Percentiles rank a stretch among this genome's conserved stretches.
Conservation (phyloP, 2,888 invertebrate genomes). For the Atethmia centrago region DNA sequence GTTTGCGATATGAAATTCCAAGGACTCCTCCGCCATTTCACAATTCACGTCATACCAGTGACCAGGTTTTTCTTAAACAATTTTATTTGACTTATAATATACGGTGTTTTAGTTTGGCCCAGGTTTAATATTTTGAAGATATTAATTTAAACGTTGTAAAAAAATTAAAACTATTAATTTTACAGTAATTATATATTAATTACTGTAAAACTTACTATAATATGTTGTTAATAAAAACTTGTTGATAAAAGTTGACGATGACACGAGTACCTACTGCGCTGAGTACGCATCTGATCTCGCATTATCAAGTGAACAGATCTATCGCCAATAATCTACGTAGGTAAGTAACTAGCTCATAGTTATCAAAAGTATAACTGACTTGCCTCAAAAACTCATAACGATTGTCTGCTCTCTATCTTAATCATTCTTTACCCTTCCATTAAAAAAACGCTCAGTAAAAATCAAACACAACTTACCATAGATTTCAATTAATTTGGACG, state of each 20-base stretch:
- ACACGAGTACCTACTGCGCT: not conserved
- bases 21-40: conserved; percentile 75
- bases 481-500: conserved; percentile 81
- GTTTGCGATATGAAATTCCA: conserved; percentile 86
- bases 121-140: not conserved
- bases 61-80: conserved; percentile 62
- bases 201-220: not conserved
- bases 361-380: not conserved
- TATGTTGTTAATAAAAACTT: not conserved
- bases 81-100: conserved; percentile 51
- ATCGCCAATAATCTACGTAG: not conserved
- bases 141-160: too few species aligned
- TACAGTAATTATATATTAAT: too few species aligned
- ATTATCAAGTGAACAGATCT: not conserved
- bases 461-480: conserved; percentile 64
- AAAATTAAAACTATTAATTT: too few species aligned
- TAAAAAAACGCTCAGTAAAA: conserved; percentile 46
- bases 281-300: too few species aligned
- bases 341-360: too few species aligned
- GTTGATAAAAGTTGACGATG: not conserved
- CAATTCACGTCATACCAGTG: conserved; percentile 71
- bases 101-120: not conserved
- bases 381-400: not conserved
- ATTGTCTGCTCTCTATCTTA: not conserved
- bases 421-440: conserved; percentile 8